phyloP scores from a whole-genome alignment of 2,888 invertebrate species.

The Nysson spinosus region DNA sequence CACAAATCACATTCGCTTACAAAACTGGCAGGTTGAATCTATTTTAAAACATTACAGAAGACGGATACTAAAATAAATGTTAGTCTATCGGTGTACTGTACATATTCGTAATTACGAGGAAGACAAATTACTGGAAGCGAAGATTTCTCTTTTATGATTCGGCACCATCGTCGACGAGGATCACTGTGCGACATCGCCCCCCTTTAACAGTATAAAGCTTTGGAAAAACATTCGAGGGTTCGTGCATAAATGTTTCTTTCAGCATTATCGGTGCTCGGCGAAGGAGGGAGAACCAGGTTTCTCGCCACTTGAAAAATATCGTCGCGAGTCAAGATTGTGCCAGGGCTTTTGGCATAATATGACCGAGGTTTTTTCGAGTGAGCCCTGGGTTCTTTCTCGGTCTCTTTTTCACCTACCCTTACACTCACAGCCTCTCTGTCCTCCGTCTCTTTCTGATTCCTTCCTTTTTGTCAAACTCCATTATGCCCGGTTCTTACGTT shows the following conservation, averaged over 20 bases:
- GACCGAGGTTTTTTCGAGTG: slow-evolving; percentile 61
- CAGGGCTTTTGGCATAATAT: slow-evolving; percentile 65
- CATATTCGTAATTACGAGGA: slow-evolving; percentile 9
- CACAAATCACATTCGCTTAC: no score
- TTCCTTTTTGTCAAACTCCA: slow-evolving; percentile 56
- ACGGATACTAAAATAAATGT: slow-evolving; percentile 7
- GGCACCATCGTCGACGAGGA: slow-evolving; percentile 30
- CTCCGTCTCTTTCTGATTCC: slow-evolving; percentile 32
- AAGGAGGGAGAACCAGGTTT: slow-evolving; percentile 52
- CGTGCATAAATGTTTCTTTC: slow-evolving; percentile 68
- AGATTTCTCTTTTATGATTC: slow-evolving; percentile 27
- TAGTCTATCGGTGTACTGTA: no score
- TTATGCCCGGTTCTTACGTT: slow-evolving; percentile 67
- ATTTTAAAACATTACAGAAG: neutral
- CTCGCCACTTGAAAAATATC: slow-evolving; percentile 67
- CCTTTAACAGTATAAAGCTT: slow-evolving; percentile 45
- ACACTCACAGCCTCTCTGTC: slow-evolving; percentile 10
- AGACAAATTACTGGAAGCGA: slow-evolving; percentile 4
- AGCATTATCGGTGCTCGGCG: slow-evolving; percentile 64
- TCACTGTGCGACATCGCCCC: slow-evolving; percentile 38
- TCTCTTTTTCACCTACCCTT: slow-evolving; percentile 29
- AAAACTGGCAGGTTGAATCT: no score
- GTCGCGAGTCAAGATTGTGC: slow-evolving; percentile 69
- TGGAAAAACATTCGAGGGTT: slow-evolving; percentile 63
- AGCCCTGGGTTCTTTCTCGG: slow-evolving; percentile 49